Evolutionary conservation across 2,888 invertebrate genomes (phyloP).

Genomic region (Griposia aprilina): DNA sequence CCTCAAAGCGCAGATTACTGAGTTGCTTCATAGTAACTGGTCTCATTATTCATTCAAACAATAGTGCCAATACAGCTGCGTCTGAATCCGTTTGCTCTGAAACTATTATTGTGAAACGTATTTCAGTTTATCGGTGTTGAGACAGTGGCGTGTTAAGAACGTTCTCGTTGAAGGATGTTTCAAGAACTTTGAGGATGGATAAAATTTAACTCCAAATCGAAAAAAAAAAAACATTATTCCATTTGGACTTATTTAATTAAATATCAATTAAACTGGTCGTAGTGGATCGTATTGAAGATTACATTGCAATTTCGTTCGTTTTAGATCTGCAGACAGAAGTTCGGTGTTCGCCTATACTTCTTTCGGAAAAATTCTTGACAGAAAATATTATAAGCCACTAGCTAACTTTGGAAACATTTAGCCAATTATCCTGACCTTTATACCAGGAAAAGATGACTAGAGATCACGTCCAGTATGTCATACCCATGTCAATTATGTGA

Average conservation of each 20-base stretch:
- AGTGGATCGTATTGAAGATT: background rate
- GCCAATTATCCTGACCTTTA: conserved; percentile 49
- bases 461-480: conserved; percentile 59
- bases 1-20: conserved; percentile 31
- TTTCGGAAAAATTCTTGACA: background rate
- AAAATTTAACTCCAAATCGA: conserved; percentile 4
- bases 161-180: conserved; percentile 13
- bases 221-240: background rate
- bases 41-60: conserved; percentile 51
- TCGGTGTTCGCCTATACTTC: background rate
- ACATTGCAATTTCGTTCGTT: background rate
- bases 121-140: conserved; percentile 46
- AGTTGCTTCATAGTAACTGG: conserved; percentile 40
- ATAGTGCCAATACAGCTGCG: conserved; percentile 56
- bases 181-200: conserved; percentile 1
- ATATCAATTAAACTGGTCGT: background rate
- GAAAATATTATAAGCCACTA: conserved; percentile 4
- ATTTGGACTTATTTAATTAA: background rate
- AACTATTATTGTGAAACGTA: conserved; percentile 51
- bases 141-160: conserved; percentile 33
- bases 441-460: conserved; percentile 40
- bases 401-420: conserved; percentile 17
- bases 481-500: conserved; percentile 63
- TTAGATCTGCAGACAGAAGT: background rate
- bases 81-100: conserved; percentile 47